Conservation (phyloP, 23 tunicate species). For the Trididemnum nubilum region DNA sequence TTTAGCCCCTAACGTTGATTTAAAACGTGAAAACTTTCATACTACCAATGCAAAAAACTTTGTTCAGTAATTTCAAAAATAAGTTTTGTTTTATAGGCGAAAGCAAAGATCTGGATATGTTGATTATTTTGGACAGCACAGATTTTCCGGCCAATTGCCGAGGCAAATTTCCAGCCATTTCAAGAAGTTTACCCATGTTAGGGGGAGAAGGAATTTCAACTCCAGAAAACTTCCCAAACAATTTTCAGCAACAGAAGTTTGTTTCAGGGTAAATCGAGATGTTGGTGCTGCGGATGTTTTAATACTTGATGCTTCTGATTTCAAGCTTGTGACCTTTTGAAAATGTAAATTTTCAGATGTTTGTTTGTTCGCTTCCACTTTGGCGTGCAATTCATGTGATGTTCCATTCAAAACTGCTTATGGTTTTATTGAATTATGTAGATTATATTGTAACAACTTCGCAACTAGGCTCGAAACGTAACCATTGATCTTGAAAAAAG, state of each 20-base stretch:
- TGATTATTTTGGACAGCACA: slow-evolving; percentile 3
- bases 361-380: too few species aligned
- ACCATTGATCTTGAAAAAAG: too few species aligned
- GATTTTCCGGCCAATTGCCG: slow-evolving; percentile 1
- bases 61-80: neutral
- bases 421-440: too few species aligned
- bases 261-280: slow-evolving; percentile 5
- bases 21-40: neutral
- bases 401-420: too few species aligned
- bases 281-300: too few species aligned
- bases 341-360: too few species aligned
- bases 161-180: neutral
- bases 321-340: too few species aligned
- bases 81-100: neutral
- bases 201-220: neutral
- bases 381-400: too few species aligned
- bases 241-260: slow-evolving; percentile 8
- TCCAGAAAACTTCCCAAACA: slow-evolving; percentile 18
- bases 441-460: too few species aligned
- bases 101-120: neutral
- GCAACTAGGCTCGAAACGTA: too few species aligned
- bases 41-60: neutral
- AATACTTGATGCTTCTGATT: too few species aligned
- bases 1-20: too few species aligned
- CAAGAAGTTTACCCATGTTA: neutral